phyloP scores from a whole-genome alignment of 2,113 vertebrate genomes.

The Halichoerus grypus region DNA sequence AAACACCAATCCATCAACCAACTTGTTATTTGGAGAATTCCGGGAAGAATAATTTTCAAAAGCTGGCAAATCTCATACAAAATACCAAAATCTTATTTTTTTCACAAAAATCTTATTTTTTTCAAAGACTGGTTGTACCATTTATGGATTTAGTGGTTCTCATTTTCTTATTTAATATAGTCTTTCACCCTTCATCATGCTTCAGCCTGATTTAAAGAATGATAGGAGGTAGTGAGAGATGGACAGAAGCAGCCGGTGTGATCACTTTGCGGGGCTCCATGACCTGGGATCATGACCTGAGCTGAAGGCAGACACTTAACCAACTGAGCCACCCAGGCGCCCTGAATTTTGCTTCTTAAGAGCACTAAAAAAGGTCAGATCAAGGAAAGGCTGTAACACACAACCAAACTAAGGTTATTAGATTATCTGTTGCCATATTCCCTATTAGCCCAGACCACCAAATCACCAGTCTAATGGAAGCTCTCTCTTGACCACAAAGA shows the following conservation, averaged over 20 bases:
- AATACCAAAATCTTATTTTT: constrained; percentile 38
- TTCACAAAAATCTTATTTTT: constrained; percentile 35
- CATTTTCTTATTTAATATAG: constrained; percentile 27
- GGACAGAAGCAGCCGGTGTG: background rate
- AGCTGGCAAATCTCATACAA: constrained; percentile 32
- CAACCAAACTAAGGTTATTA: background rate
- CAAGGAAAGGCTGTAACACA: background rate
- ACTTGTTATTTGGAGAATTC: constrained; percentile 26
- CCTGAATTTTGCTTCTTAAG: background rate
- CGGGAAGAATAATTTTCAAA: constrained; percentile 58
- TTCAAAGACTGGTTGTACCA: background rate
- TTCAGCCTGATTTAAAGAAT: background rate
- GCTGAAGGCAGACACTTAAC: background rate
- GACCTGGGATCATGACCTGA: background rate
- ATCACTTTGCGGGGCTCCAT: background rate
- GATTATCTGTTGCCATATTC: background rate
- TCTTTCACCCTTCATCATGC: background rate
- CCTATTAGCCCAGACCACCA: background rate
- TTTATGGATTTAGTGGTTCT: constrained; percentile 11
- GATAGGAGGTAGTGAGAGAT: background rate
- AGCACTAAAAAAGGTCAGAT: background rate
- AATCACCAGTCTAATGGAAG: background rate
- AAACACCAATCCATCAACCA: background rate
- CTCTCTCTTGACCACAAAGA: background rate
- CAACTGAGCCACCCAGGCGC: background rate